Evolutionary conservation across 2,888 invertebrate genomes (phyloP), one percentile per base, ranked within the genome.

Genomic region (Subacronicta megacephala): DNA sequence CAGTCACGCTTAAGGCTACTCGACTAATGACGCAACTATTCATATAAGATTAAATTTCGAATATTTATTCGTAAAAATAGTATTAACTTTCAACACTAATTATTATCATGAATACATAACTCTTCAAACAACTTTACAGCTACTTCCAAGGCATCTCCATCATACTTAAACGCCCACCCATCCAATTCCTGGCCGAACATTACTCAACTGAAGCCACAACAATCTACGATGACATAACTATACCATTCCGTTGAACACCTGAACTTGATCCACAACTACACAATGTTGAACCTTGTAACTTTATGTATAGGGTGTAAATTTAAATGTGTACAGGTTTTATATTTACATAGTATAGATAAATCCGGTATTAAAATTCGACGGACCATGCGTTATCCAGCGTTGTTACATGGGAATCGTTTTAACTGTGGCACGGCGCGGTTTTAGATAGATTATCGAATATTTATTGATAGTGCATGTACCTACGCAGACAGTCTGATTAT

Each of bases 291-390:
- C 68, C 13, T 31, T 66, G 12, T 5, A 0, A 0, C 0, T 0
- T 0, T 0, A 0, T 2, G 0, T 1, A 29, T 54, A 63, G n/a
- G 35, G 59, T 61, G 35, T 12, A 61, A 26, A 40, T 41, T 71
- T 12, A 12, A 26, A 46, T 56, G 41, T 13, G 31, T 16, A 1
- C 1, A 31, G 33, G 2, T 23, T 7, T 40, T 33, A 43, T 63
- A 68, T 42, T 45, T 82, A 75, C 82, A 84, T 65, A 82, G 81
- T 84, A 82, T 83, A 86, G 81, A 83, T 83, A 88, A 90, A 91
- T 87, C 87, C 82, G 74, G 90, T 88, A 91, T 93, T 91, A 89
- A 91, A 90, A 90, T 84, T 85, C 88, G 85, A 88, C 89, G 82
- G 88, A 83, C 86, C 92, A 85, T 89, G 85, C 85, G 83, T 90